These are phyloP conservation scores for Melospiza melodia DNA, from an alignment of 2,113 vertebrate species.

Conservation along the genomic window DNA sequence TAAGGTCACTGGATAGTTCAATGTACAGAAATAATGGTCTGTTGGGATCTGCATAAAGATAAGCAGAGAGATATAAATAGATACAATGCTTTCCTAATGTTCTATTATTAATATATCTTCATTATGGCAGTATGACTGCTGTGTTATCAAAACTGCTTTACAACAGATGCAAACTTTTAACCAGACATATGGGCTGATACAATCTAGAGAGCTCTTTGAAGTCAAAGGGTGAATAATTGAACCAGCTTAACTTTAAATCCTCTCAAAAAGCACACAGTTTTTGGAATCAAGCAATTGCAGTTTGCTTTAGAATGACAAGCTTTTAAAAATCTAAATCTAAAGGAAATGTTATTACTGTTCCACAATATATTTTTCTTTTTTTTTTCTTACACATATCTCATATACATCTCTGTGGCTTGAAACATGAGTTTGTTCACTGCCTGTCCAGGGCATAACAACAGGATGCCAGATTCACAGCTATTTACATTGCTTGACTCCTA, in stretches of 20 bases:
- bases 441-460: neutral
- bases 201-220: constrained; percentile 1
- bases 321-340: neutral
- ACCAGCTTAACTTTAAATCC: constrained; percentile 29
- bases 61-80: neutral
- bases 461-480: constrained; percentile 21
- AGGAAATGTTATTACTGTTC: neutral
- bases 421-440: neutral
- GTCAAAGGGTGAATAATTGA: constrained; percentile 4
- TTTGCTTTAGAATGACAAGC: neutral
- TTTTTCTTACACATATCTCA: neutral
- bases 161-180: neutral
- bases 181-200: constrained; percentile 6
- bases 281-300: neutral
- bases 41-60: neutral
- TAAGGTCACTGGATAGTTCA: neutral
- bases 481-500: neutral
- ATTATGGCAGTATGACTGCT: neutral
- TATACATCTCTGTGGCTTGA: neutral
- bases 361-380: neutral
- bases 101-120: neutral
- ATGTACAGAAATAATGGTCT: neutral
- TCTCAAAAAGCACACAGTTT: constrained; percentile 4
- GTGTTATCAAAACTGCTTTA: constrained; percentile 28
- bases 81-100: neutral